Base-by-base conservation (phyloP, 2,888 invertebrate species). In the Zootermopsis nevadensis region DNA sequence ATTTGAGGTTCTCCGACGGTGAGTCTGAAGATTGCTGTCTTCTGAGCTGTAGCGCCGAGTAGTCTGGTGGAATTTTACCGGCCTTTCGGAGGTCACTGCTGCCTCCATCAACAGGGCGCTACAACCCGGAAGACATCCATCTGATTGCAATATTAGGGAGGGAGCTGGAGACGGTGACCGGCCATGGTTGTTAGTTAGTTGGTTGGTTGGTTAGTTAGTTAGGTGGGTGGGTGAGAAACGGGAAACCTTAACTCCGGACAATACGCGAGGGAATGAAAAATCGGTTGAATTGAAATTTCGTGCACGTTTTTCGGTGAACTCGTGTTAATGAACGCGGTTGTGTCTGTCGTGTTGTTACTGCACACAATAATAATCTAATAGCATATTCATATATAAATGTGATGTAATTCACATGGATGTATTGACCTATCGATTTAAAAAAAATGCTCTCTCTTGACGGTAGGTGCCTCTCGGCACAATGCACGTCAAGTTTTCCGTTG, bases 341-440 rank as follows among this genome's bases (percentile, higher is more conserved):
- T 69, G 31, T 7, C 27, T 27, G 3, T 60, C 27, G n/a, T 60
- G 60, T 60, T 60, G 60, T 48, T 27, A 60, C n/a, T 22, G 69
- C 31, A 74, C 31, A 74, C 74, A 74, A 74, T 74, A 74, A 31
- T 42, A 38, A 38, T 38, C 74, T 74, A 74, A 74, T 74, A 74
- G 74, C 74, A 74, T 69, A 69, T 74, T 74, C 74, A 74, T 38
- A 74, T 60, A 60, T 60, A 60, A 60, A 60, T 60, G 60, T 60
- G 60, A 60, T 60, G 60, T 60, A 60, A 60, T 60, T 60, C 60
- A 60, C 60, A n/a, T 60, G 12, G n/a, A 60, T 7, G 60, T 60
- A 60, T 60, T 60, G 60, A 60, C 60, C 60, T 60, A 60, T 60
- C 60, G 60, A 27, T 60, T 60, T 60, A 60, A 60, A 60, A 60